Evolutionary conservation across 2,888 invertebrate species (phyloP).

Genomic region (Pterostichus niger): DNA sequence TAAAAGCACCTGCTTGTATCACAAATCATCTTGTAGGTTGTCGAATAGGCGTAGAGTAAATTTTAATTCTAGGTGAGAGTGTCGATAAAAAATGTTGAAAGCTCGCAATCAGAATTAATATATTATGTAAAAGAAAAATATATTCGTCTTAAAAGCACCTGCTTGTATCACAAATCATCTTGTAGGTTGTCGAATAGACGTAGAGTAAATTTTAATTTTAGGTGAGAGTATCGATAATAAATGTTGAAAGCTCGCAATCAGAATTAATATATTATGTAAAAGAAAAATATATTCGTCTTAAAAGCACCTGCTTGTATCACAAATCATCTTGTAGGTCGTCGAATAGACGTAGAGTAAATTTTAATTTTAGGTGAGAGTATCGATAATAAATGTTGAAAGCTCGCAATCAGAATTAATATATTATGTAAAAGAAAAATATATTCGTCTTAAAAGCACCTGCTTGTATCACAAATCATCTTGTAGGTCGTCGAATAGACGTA

Average conservation of each 20-base stretch:
- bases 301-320: slow-evolving; percentile 44
- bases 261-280: slow-evolving; percentile 24
- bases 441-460: slow-evolving; percentile 52
- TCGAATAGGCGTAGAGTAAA: slow-evolving; percentile 53
- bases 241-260: slow-evolving; percentile 36
- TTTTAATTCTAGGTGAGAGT: slow-evolving; percentile 53
- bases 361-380: slow-evolving; percentile 41
- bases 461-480: slow-evolving; percentile 31
- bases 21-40: slow-evolving; percentile 49
- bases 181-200: slow-evolving; percentile 3
- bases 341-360: slow-evolving; percentile 31
- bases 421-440: slow-evolving; percentile 10
- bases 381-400: not conserved
- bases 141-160: slow-evolving; percentile 41
- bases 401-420: slow-evolving; percentile 25
- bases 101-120: slow-evolving; percentile 22
- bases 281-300: slow-evolving; percentile 12
- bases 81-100: slow-evolving; percentile 4
- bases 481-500: slow-evolving; percentile 46
- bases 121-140: slow-evolving; percentile 15
- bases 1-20: slow-evolving; percentile 56
- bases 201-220: not conserved
- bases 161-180: not conserved
- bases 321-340: slow-evolving; percentile 46
- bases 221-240: not conserved